A percentile compares a stretch with the other conserved stretches of the same genome.
Evolutionary conservation across 1,140 invertebrate species (phyloP).

Genomic region (Charaxes varanes): DNA sequence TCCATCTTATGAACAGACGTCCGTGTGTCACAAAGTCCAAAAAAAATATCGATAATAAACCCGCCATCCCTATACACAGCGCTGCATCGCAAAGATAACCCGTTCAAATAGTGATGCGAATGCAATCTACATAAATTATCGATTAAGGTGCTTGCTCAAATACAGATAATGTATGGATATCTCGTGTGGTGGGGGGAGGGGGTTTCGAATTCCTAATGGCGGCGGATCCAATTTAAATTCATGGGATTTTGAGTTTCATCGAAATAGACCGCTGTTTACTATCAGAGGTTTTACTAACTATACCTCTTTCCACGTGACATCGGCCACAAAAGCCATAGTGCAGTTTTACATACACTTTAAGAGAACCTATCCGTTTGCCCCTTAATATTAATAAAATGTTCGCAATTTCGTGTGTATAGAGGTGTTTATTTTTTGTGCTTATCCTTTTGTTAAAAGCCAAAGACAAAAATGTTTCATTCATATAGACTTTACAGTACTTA

Average conservation of each 20-base stretch:
- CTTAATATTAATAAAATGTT: no score
- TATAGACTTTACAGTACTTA: no score
- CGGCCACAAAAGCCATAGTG: no score
- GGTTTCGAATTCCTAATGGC: neutral
- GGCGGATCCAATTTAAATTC: neutral
- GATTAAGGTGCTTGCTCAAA: conserved; percentile 17
- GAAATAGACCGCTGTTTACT: neutral
- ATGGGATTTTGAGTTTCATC: neutral
- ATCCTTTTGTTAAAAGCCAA: no score
- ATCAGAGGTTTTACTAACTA: neutral
- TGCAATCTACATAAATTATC: conserved; percentile 45
- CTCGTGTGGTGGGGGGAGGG: neutral
- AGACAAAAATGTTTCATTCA: no score
- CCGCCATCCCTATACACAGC: conserved; percentile 20
- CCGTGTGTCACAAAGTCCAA: neutral
- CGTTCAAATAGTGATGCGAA: conserved; percentile 43
- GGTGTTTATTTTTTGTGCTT: no score
- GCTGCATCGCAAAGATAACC: conserved; percentile 33
- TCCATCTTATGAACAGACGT: no score
- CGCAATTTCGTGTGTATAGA: no score
- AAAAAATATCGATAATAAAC: no score
- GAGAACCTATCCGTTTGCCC: no score
- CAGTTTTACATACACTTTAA: no score
- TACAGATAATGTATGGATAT: neutral
- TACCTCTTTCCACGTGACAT: no score